These are phyloP conservation scores for Manis pentadactyla DNA, from an alignment of 2,797 vertebrate species.

Conservation along the genomic window DNA sequence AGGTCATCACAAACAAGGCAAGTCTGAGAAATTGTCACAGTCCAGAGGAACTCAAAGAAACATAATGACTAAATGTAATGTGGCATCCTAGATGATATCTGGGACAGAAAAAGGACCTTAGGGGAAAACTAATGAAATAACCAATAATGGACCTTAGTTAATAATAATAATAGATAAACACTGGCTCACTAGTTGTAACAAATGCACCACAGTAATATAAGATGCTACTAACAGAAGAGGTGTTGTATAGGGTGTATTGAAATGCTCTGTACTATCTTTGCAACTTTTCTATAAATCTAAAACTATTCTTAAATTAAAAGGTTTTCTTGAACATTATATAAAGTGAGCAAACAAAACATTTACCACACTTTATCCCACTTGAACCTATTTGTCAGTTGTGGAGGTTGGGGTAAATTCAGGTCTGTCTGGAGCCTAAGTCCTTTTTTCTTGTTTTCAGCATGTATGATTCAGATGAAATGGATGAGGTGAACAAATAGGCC, in stretches of 20 bases:
- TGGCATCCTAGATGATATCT: background rate
- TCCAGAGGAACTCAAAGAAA: background rate
- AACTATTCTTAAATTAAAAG: background rate
- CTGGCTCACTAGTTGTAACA: background rate
- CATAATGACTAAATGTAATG: background rate
- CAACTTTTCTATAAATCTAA: background rate
- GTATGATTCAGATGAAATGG: background rate
- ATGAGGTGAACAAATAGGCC: background rate
- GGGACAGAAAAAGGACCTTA: background rate
- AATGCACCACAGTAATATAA: background rate
- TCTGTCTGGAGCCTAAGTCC: too few relatives aligned
- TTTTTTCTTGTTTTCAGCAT: background rate
- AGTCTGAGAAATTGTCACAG: background rate
- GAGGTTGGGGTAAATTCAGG: background rate
- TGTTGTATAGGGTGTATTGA: background rate
- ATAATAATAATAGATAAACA: background rate
- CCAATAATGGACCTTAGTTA: background rate
- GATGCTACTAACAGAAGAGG: background rate
- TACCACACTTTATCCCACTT: background rate
- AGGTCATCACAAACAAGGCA: background rate
- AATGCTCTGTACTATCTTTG: background rate
- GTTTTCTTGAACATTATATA: background rate
- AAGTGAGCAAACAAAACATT: background rate
- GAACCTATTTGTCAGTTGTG: background rate
- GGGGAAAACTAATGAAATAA: background rate